A percentile compares a stretch with the other conserved stretches of the same genome.
Evolutionary conservation across 2,797 vertebrate species (phyloP).

Genomic region (Diglossa cyanea): DNA sequence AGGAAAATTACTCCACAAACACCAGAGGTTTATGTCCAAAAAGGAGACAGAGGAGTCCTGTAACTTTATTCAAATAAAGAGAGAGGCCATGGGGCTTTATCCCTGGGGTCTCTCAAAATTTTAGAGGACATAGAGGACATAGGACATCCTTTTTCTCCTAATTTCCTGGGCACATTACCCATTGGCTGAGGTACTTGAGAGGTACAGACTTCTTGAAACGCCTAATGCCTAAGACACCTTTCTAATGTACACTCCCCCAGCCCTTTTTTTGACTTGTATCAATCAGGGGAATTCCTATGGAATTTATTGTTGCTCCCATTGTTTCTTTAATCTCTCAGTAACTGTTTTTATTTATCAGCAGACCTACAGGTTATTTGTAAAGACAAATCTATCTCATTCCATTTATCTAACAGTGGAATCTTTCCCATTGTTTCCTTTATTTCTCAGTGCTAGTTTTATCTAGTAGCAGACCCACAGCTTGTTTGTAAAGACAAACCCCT

Average conservation of each 20-base stretch:
- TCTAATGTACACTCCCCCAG: not conserved
- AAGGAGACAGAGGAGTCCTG: not conserved
- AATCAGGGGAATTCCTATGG: not conserved
- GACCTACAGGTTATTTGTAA: not conserved
- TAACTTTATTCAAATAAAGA: not conserved
- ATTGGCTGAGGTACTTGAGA: not conserved
- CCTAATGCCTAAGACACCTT: not conserved
- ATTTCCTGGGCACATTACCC: rapidly evolving
- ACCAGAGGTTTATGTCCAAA: not conserved
- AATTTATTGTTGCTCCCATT: not conserved
- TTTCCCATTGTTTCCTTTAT: not conserved
- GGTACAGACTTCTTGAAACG: rapidly evolving
- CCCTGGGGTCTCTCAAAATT: not conserved
- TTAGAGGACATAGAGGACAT: not conserved
- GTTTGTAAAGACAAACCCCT: not conserved
- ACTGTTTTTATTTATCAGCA: not conserved
- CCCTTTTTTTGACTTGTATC: too few species aligned
- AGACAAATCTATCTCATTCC: not conserved
- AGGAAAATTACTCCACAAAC: not conserved
- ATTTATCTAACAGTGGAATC: not conserved
- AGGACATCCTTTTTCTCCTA: not conserved
- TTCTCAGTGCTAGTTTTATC: not conserved
- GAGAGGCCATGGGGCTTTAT: not conserved
- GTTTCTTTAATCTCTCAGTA: not conserved
- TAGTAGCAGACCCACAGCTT: not conserved